Percentiles rank a stretch among this genome's conserved stretches.
These are phyloP conservation scores for Dyspetes luteomarginatus DNA, from an alignment of 2,888 invertebrate species.

Conservation along the genomic window DNA sequence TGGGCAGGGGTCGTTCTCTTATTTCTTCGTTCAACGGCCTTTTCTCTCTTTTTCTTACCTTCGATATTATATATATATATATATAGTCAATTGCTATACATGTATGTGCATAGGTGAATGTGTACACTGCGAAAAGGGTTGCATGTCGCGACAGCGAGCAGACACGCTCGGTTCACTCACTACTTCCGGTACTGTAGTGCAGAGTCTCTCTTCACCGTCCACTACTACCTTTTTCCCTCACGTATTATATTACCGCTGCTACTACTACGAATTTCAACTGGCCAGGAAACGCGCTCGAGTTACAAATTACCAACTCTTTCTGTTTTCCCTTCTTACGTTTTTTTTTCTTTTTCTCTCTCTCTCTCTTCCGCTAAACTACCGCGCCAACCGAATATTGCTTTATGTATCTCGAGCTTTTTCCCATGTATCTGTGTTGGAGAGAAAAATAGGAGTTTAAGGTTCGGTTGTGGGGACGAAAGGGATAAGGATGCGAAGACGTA, in stretches of 20 bases:
- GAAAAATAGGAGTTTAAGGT: slow-evolving; percentile 36
- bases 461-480: slow-evolving; percentile 1
- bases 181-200: slow-evolving; percentile 42
- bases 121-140: background rate
- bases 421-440: slow-evolving; percentile 20
- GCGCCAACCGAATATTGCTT: slow-evolving; percentile 18
- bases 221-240: slow-evolving; percentile 26
- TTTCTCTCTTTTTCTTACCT: background rate
- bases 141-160: background rate
- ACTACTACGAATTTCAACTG: slow-evolving; percentile 23
- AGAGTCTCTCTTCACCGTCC: slow-evolving; percentile 12
- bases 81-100: background rate
- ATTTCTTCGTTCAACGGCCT: background rate
- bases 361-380: background rate
- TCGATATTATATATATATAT: background rate
- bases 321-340: background rate
- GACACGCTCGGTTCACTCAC: slow-evolving; percentile 19
- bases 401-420: background rate
- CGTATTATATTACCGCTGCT: slow-evolving; percentile 18
- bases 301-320: slow-evolving; percentile 59
- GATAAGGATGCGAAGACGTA: background rate
- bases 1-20: slow-evolving; percentile 23
- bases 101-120: background rate
- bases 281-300: slow-evolving; percentile 40
- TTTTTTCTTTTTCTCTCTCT: background rate